Evolutionary conservation across 2,113 vertebrate genomes (phyloP), one percentile per base, ranked within the genome.

Genomic region (Thalassoma bifasciatum): DNA sequence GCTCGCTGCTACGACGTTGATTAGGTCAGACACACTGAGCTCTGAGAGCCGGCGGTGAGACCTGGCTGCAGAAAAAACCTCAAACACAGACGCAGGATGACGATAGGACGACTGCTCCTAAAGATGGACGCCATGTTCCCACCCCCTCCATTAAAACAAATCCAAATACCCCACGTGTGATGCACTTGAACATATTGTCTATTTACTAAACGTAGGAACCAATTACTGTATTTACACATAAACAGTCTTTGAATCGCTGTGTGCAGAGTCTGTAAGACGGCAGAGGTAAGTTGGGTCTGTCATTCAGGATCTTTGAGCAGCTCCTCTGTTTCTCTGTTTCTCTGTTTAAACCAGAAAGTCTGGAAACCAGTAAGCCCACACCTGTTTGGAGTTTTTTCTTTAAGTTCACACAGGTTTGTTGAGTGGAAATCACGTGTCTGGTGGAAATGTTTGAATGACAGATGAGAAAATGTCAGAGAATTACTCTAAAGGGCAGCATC

Each of bases 401-500:
- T 34, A 19, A 57, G 56, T 76, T 78, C 19, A 1, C 22, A 49
- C 19, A 1, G 22, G 53, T 69, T 73, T 66, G 49, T 8, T 19
- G 44, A 56, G 54, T 60, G 7, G 52, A 53, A 21, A 7, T 6
- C 23, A 53, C 22, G 62, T 36, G 1, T 13, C 17, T 46, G 30
- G 4, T 44, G 42, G 16, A 66, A 52, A 51, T 42, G 49, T 72
- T 53, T 64, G 34, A 44, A 16, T 40, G 46, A 50, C 24, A 49
- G 21, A 16, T 21, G 44, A 30, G 36, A 16, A 64, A 67, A 79
- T 75, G 58, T 86, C 64, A 84, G 42, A 44, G 42, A 13, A 44
- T 14, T 16, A n/a, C 79, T 7, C 19, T 5, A 6, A 60, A 85
- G 85, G 88, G 86, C 82, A 86, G 70, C 87, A 85, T 91, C 86